Percentiles rank a stretch among this genome's conserved stretches.
Conservation (phyloP, 1,140 invertebrate species). For the Drepana arcuata region DNA sequence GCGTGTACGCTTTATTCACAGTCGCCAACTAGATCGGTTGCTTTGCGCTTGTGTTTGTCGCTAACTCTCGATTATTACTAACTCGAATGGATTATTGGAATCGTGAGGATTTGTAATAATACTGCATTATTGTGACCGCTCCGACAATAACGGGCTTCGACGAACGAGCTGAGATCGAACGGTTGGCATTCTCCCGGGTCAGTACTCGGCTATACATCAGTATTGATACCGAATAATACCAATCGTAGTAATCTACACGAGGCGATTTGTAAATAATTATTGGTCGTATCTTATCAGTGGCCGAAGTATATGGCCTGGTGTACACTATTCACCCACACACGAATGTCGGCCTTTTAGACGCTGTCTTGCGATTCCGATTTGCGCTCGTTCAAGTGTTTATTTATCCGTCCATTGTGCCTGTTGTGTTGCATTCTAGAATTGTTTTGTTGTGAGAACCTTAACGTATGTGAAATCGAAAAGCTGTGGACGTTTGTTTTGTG, state of each 20-base stretch:
- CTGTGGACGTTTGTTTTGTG: too few species aligned
- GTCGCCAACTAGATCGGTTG: constrained; percentile 36
- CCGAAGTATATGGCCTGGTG: background rate
- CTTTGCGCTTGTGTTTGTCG: constrained; percentile 38
- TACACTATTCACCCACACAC: too few species aligned
- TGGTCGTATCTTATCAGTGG: background rate
- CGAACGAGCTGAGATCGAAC: constrained; percentile 31
- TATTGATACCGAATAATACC: background rate
- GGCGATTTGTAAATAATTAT: constrained; percentile 9
- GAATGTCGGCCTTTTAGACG: too few species aligned
- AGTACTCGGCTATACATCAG: constrained; percentile 30
- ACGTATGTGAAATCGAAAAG: too few species aligned
- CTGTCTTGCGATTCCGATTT: too few species aligned
- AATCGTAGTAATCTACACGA: too few species aligned
- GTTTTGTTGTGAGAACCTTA: too few species aligned
- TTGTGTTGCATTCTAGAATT: too few species aligned
- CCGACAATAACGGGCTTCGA: constrained; percentile 25
- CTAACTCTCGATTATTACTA: too few species aligned
- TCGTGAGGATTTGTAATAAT: constrained; percentile 17
- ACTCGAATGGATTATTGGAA: too few species aligned
- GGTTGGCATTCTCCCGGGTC: constrained; percentile 42
- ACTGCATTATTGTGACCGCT: constrained; percentile 14
- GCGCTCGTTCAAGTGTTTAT: too few species aligned
- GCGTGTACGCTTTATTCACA: constrained; percentile 14
- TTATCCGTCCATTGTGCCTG: too few species aligned